phyloP scores from a whole-genome alignment of 2,888 invertebrate species.

The Invenusta paracnida region DNA sequence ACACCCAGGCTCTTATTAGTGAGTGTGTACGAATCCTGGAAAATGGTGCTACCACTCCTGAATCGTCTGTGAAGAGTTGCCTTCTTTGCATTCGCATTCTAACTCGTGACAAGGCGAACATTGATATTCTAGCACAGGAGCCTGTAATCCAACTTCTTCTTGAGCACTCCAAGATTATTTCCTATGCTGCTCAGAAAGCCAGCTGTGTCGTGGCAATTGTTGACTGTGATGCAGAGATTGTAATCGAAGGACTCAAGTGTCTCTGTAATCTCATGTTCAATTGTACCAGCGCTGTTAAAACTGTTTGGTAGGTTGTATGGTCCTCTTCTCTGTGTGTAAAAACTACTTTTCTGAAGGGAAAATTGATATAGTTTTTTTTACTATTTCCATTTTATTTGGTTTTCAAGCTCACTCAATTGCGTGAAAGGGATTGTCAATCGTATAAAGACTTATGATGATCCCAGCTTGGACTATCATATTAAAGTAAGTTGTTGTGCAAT shows the following conservation, averaged over 20 bases:
- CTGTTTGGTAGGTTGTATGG: not conserved
- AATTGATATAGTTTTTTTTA: no score
- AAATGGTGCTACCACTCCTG: not conserved
- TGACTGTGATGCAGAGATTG: not conserved
- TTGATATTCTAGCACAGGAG: not conserved
- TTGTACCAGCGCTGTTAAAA: not conserved
- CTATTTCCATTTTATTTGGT: no score
- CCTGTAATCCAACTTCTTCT: not conserved
- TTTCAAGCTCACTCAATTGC: not conserved
- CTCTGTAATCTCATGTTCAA: conserved; percentile 30
- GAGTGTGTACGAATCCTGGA: not conserved
- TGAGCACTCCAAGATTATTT: not conserved
- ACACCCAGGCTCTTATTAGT: not conserved
- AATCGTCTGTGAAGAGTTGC: not conserved
- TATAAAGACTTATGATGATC: not conserved
- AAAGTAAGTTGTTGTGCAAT: no score
- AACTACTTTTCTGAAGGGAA: no score
- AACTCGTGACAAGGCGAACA: not conserved
- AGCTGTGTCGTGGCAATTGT: not conserved
- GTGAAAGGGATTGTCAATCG: not conserved
- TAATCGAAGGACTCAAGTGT: conserved; percentile 32
- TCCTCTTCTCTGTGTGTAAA: no score
- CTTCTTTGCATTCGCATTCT: not conserved
- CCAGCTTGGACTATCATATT: not conserved
- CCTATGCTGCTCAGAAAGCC: not conserved